Conservation (phyloP, 2,888 invertebrate species). For the Stegophylla sp. region DNA sequence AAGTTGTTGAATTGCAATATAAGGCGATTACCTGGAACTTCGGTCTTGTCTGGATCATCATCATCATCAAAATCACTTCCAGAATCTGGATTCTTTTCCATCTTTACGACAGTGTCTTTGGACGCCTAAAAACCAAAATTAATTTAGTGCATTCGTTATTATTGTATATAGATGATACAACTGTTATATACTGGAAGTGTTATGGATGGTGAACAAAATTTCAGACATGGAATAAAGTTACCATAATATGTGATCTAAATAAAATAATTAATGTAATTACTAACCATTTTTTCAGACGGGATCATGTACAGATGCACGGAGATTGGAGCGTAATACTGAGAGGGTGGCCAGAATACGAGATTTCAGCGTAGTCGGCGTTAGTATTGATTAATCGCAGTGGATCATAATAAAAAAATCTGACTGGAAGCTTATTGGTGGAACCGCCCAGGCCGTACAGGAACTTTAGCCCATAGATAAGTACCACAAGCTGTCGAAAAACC, state of each 20-base stretch:
- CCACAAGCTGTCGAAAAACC: not conserved
- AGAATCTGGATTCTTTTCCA: constrained; percentile 60
- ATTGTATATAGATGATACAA: no score
- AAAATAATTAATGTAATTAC: not conserved
- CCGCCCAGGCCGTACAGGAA: constrained; percentile 33
- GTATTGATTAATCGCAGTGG: constrained; percentile 56
- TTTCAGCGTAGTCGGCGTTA: constrained; percentile 51
- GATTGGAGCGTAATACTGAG: not conserved
- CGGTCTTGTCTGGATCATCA: constrained; percentile 89
- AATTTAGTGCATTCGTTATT: not conserved
- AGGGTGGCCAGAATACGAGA: constrained; percentile 40
- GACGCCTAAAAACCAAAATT: constrained; percentile 63
- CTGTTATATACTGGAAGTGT: no score
- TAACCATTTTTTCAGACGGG: constrained; percentile 30
- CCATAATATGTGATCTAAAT: no score
- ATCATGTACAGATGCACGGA: constrained; percentile 18
- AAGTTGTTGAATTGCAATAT: not conserved
- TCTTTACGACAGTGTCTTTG: constrained; percentile 45
- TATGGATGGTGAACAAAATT: no score
- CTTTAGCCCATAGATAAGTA: not conserved
- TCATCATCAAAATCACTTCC: constrained; percentile 63
- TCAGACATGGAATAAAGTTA: no score
- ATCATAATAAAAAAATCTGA: constrained; percentile 56
- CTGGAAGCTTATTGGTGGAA: constrained; percentile 57
- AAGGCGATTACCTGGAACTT: constrained; percentile 78